Base-by-base conservation (phyloP, 2,888 invertebrate genomes). In the Caenorhabditis sp. region DNA sequence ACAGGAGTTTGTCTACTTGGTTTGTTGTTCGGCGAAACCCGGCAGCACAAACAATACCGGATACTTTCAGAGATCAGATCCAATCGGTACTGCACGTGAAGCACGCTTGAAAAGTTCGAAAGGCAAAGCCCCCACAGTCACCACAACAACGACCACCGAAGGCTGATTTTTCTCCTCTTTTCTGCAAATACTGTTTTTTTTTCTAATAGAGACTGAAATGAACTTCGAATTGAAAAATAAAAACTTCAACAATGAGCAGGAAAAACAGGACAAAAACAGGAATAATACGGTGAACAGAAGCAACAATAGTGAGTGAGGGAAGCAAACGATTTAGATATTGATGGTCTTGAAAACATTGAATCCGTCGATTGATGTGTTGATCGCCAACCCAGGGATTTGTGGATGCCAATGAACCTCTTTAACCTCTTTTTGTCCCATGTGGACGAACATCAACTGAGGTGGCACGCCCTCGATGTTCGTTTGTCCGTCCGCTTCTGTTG, bases 381-480 rank as follows among this genome's bases (percentile, higher is more conserved):
- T 94, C 66, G 99, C 94, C 1, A 96, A 95, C 12, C 98, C 98
- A 0, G 97, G 96, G 85, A 98, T 94, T 94, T 99, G 98, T 31
- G 95, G 95, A 93, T 99, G 98, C 98, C 99, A 99, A 92, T 98
- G 98, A 38, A 98, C 93, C 94, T 99, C 99, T 93, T 99, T 99
- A 75, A 99, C 86, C 93, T 99, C 97, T 79, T 95, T 95, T 93
- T 98, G 98, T 54, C 99, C 99, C 94, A 97, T 96, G 93, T 99
- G 99, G 88, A 98, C 96, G 93, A 99, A 99, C 84, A 99, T 93
- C 63, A 99, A 93, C 93, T 99, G 98, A 0, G 98, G 96, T 31
- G 99, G 98, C 70, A 98, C 93, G 92, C 95, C 95, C 94, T 85
- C 87, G 24, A 89, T 84, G 26, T 76, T 84, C n/a, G 61, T 84